A percentile compares a stretch with the other conserved stretches of the same genome.
Conservation (phyloP, 2,888 invertebrate genomes). For the Amblyjoppa fuscipennis region DNA sequence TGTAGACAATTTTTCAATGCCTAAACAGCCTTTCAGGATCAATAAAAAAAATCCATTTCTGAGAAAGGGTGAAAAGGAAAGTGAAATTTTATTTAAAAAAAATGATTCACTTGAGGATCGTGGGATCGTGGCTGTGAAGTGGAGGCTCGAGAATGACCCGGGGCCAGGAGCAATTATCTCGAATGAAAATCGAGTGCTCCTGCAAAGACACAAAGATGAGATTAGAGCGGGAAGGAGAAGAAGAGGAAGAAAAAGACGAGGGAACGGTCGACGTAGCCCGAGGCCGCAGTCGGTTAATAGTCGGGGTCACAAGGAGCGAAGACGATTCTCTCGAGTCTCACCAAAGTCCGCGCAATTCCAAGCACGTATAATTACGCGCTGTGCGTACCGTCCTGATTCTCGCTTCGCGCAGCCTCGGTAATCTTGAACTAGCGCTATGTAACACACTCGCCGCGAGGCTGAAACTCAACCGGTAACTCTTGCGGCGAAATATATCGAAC, state of each 20-base stretch:
- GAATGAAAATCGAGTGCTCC: conserved; percentile 53
- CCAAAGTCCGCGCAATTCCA: conserved; percentile 66
- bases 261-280: conserved; percentile 74
- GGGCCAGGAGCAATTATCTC: conserved; percentile 21
- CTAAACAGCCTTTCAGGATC: background rate
- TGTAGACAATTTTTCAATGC: background rate
- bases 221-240: conserved; percentile 52
- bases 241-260: conserved; percentile 70
- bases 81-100: background rate
- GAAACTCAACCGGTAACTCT: conserved; percentile 41
- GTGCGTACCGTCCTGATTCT: conserved; percentile 65
- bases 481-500: background rate
- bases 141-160: conserved; percentile 34
- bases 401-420: conserved; percentile 64
- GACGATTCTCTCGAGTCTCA: conserved; percentile 60
- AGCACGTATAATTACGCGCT: conserved; percentile 68
- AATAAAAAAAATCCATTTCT: background rate
- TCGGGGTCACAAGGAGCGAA: conserved; percentile 64
- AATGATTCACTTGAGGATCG: background rate
- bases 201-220: conserved; percentile 49
- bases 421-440: conserved; percentile 36
- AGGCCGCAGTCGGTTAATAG: conserved; percentile 66
- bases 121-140: conserved; percentile 26
- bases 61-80: background rate
- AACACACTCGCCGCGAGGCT: conserved; percentile 30